Evolutionary conservation across 2,888 invertebrate genomes (phyloP).

Genomic region (Galerucella nymphaeae): DNA sequence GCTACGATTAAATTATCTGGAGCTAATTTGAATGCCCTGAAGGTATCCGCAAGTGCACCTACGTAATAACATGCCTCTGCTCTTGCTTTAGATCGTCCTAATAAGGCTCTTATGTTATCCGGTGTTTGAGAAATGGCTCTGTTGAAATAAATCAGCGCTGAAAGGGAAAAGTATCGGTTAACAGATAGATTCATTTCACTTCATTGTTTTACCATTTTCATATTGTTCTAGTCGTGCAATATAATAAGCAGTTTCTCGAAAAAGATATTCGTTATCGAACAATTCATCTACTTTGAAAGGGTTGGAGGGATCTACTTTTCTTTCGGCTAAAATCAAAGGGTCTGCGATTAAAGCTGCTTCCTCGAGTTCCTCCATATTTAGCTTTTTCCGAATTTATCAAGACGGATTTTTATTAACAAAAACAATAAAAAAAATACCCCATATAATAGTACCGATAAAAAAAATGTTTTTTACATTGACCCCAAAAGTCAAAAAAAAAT

Average conservation of each 20-base stretch:
- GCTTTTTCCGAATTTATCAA: background rate
- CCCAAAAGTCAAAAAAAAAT: too few relatives aligned
- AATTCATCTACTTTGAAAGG: conserved; percentile 51
- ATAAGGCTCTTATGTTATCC: conserved; percentile 67
- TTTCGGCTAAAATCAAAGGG: background rate
- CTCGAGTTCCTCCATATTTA: conserved; percentile 9
- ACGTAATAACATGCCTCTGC: conserved; percentile 70
- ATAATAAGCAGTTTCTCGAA: conserved; percentile 59
- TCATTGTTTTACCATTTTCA: conserved; percentile 48
- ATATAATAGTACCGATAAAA: background rate
- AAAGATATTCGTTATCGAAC: conserved; percentile 56
- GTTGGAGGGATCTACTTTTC: conserved; percentile 4
- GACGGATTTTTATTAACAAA: background rate
- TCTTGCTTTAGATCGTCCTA: conserved; percentile 68
- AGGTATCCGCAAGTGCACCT: conserved; percentile 68
- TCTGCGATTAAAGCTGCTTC: conserved; percentile 9
- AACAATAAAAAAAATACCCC: background rate
- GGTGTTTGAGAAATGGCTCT: conserved; percentile 57
- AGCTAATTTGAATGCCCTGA: conserved; percentile 61
- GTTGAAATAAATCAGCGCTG: conserved; percentile 57
- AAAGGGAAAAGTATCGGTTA: background rate
- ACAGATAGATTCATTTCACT: background rate
- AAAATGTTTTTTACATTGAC: too few relatives aligned
- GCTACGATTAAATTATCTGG: conserved; percentile 57
- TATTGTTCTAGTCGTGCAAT: conserved; percentile 59